Conservation (phyloP, 2,797 vertebrate species). For the Cirrhinus mrigala region DNA sequence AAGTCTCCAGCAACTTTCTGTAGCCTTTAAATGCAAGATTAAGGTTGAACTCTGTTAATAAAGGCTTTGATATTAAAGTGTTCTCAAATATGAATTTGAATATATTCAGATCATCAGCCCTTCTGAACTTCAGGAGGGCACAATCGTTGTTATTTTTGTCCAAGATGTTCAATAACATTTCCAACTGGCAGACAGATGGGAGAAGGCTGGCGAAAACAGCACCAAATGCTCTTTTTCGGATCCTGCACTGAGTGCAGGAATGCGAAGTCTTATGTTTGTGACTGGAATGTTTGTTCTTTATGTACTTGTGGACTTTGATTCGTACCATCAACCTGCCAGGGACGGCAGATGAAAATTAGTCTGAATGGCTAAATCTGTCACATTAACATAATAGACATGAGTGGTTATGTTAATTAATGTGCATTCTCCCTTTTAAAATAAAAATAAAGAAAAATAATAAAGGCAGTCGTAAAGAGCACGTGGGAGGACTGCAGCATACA, state of each 20-base stretch:
- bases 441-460: neutral
- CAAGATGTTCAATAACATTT: constrained; percentile 37
- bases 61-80: neutral
- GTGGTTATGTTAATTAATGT: too few species aligned
- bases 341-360: neutral
- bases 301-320: neutral
- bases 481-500: constrained; percentile 7
- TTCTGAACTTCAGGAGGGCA: constrained; percentile 2
- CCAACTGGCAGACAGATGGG: constrained; percentile 22
- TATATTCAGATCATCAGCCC: neutral
- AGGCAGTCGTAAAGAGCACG: constrained; percentile 19
- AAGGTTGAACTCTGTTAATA: neutral
- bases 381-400: too few species aligned
- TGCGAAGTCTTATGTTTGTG: too few species aligned
- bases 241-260: neutral
- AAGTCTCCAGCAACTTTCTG: neutral
- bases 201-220: neutral
- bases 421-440: too few species aligned
- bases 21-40: neutral
- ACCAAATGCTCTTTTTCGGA: constrained; percentile 20
- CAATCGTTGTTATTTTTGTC: constrained; percentile 1
- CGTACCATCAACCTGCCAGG: neutral
- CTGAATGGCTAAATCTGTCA: neutral
- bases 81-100: neutral
- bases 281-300: neutral